Conservation (phyloP, 1,140 invertebrate species). For the Aphelinus atriplicis region DNA sequence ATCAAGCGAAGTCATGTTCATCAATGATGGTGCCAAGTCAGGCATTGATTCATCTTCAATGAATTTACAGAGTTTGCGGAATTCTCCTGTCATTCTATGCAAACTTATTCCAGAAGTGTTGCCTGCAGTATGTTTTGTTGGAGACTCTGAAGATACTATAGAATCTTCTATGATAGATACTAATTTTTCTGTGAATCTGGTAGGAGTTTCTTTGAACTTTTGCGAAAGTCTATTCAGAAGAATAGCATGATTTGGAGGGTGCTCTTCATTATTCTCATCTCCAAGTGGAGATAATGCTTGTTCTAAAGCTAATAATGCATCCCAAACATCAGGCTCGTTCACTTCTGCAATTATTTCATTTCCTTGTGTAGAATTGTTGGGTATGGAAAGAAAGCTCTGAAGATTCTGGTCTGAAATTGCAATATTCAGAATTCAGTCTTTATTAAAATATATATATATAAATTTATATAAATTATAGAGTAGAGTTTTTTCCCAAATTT, state of each 20-base stretch:
- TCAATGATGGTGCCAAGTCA: constrained; percentile 44
- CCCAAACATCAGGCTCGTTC: constrained; percentile 35
- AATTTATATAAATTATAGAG: too few relatives aligned
- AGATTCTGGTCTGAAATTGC: constrained; percentile 1
- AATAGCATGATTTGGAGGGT: constrained; percentile 5
- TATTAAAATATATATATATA: not conserved
- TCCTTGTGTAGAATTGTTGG: not conserved
- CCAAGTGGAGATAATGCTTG: constrained; percentile 29
- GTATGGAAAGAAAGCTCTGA: constrained; percentile 14
- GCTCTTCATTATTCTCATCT: constrained; percentile 5
- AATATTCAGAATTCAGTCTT: constrained; percentile 4
- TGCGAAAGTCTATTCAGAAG: constrained; percentile 51
- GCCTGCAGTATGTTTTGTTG: constrained; percentile 29
- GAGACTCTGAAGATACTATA: constrained; percentile 39
- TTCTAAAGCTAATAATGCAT: constrained; percentile 30
- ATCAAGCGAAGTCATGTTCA: constrained; percentile 28
- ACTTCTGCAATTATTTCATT: not conserved
- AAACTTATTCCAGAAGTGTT: constrained; percentile 46
- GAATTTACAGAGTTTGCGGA: constrained; percentile 56
- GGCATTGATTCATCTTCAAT: constrained; percentile 58
- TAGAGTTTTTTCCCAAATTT: too few relatives aligned
- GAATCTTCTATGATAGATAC: constrained; percentile 57
- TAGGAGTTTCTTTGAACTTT: constrained; percentile 49
- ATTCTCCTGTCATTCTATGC: constrained; percentile 54
- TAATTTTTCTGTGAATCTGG: constrained; percentile 53